Evolutionary conservation across 2,888 invertebrate species (phyloP), one percentile per base, ranked within the genome.

Genomic region (Diarsia dahlii): DNA sequence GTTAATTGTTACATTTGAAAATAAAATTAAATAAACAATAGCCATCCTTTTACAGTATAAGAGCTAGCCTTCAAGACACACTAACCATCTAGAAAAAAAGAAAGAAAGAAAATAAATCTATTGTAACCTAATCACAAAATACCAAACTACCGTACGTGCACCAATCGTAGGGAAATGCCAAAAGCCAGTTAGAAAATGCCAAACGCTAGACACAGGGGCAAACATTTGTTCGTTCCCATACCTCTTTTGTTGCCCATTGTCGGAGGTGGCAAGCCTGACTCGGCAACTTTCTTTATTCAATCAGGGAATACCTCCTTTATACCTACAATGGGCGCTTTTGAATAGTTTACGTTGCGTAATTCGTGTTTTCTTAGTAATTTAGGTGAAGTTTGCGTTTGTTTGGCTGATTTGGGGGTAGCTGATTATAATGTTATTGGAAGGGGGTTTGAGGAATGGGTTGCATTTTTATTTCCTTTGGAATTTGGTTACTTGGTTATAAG

Each of bases 181-280:
- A 84, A 89, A 89, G 89, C 84, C 87, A 88, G 90, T 87, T 85
- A 89, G 86, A 90, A 90, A 90, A 92, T 91, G 91, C 87, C 91
- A 91, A 88, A 85, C 87, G 85, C 80, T 80, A 85, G 87, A 85
- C 87, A 78, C 87, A 84, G 87, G 85, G 89, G 91, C 89, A 92
- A 92, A 92, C 90, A 91, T 91, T 91, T 89, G 89, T 86, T 84
- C 81, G 76, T 87, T 88, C 84, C 86, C 89, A 86, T 80, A 87
- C 80, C 82, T 84, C 88, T 87, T 89, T 89, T 89, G 89, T 88
- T 79, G 67, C 71, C 86, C 78, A 87, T 87, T 88, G 88, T 89
- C 74, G 84, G 82, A 89, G 87, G 87, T 88, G 86, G 84, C 81
- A 79, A 83, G 82, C 84, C 84, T 90, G 90, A 90, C 85, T 87